Conservation (phyloP, 1,140 invertebrate genomes). For the Radopholus similis region DNA sequence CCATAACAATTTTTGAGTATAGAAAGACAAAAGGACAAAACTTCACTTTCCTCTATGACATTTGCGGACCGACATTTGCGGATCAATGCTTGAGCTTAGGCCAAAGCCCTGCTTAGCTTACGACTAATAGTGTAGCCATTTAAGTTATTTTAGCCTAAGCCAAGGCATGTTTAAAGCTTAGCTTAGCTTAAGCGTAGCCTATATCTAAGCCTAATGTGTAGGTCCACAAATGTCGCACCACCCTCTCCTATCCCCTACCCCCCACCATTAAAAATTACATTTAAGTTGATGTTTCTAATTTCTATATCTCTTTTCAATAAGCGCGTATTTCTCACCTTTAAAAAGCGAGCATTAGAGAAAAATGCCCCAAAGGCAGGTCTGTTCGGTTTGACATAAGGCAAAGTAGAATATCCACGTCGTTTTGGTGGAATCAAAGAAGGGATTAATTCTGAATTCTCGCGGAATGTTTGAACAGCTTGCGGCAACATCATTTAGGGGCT, state of each 20-base stretch:
- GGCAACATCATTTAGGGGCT: neutral
- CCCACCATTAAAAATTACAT: neutral
- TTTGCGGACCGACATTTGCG: too few species aligned
- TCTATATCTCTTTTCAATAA: neutral
- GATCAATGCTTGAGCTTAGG: too few species aligned
- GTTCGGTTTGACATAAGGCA: neutral
- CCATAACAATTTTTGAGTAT: too few species aligned
- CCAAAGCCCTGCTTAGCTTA: neutral
- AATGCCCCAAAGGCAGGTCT: slow-evolving; percentile 7
- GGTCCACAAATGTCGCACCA: too few species aligned
- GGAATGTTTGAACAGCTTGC: slow-evolving; percentile 2
- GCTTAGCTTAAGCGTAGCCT: too few species aligned
- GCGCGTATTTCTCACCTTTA: neutral
- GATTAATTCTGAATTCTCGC: neutral
- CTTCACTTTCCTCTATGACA: neutral
- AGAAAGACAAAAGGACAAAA: slow-evolving; percentile 28
- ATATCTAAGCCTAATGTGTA: too few species aligned
- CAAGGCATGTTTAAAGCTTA: neutral
- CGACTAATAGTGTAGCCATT: neutral
- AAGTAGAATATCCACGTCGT: neutral
- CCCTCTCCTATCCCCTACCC: neutral
- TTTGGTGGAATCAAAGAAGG: neutral
- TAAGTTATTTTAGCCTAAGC: neutral
- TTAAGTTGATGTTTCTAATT: neutral
- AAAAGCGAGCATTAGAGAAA: slow-evolving; percentile 1